Evolutionary conservation across 2,113 vertebrate species (phyloP), one percentile per base, ranked within the genome.

Genomic region (Strix uralensis): DNA sequence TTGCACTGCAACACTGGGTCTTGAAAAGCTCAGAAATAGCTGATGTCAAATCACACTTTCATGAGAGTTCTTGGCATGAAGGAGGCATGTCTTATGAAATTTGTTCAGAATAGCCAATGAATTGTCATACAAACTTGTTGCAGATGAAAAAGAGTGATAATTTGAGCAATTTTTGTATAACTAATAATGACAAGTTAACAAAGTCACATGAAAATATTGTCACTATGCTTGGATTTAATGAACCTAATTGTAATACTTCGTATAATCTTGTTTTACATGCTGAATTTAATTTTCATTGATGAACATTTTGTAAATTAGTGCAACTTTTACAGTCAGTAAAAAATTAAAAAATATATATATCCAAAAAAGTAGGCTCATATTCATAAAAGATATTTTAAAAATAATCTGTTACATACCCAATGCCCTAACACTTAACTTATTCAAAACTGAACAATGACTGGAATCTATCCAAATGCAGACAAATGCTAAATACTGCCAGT

Each of bases 361-460:
- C 7, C 2, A 1, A 36, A 61, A 83, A 82, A 26, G 19, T 51
- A 69, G n/a, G 13, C 30, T 90, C 0, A 51, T 86, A 74, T 52
- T 91, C n/a, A 73, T 58, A 65, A 83, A 89, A 65, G 9, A 15
- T 81, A 51, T 55, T 66, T 36, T 81, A 36, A 94, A 90, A 94
- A 77, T 36, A 91, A 69, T 97, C 54, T 71, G 20, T 82, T 69
- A 58, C 46, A 73, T 86, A 86, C 47, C 32, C 81, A 74, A 0
- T 92, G 44, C 71, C 88, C 61, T 36, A 95, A 81, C 15, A 78
- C 61, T 94, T 80, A 65, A 65, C 47, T 92, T 93, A 95, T 94
- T 97, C 92, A 82, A 82, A 95, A 85, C 38, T 47, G 73, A 95
- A 96, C 96, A 97, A 97, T 97, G 95, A 85, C 77, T 96, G 97